Evolutionary conservation across 2,888 invertebrate genomes (phyloP).

Genomic region (Blomia tropicalis): DNA sequence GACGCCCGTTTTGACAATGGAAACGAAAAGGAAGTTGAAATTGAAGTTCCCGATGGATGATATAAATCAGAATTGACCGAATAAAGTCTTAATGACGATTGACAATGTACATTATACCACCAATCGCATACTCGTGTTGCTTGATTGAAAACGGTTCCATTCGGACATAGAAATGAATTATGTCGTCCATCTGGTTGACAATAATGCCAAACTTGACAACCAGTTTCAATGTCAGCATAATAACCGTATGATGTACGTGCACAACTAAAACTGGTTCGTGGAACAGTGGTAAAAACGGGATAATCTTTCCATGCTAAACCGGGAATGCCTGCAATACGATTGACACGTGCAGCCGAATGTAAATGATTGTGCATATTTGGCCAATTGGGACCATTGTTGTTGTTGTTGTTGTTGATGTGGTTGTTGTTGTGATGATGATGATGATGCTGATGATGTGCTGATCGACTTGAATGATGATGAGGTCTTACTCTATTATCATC

Average conservation of each 20-base stretch:
- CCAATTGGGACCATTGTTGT: neutral
- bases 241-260: constrained; percentile 26
- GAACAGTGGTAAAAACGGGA: constrained; percentile 24
- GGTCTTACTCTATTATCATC: too few relatives aligned
- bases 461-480: neutral
- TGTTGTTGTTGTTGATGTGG: neutral
- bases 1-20: neutral
- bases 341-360: neutral
- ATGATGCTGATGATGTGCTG: neutral
- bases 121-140: constrained; percentile 29
- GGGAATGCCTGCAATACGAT: constrained; percentile 25
- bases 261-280: constrained; percentile 25
- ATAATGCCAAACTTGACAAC: constrained; percentile 28
- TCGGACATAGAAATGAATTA: constrained; percentile 23
- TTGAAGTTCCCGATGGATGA: neutral
- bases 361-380: neutral
- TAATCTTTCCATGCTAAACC: constrained; percentile 28
- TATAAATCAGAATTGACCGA: constrained; percentile 19
- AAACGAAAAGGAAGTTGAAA: neutral
- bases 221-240: constrained; percentile 28
- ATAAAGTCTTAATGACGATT: constrained; percentile 2
- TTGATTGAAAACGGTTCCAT: constrained; percentile 29
- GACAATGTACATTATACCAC: constrained; percentile 27
- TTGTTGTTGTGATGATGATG: neutral
- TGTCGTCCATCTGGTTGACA: constrained; percentile 30